Base-by-base conservation (phyloP, 2,113 vertebrate species). In the Pica pica region DNA sequence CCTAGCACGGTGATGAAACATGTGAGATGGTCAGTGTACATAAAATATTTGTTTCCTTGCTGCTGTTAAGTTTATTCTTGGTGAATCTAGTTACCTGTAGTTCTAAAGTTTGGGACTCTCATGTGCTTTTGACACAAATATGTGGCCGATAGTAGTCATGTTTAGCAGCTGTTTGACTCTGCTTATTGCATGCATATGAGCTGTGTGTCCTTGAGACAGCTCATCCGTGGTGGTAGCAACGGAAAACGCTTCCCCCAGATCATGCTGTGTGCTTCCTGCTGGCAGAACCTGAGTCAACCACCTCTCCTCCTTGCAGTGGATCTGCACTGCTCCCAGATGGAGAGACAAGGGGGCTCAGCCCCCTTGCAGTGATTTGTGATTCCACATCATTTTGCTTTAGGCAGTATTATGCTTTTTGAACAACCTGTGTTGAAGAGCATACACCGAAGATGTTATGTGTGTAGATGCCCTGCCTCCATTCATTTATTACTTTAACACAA, bases 371-470 rank as follows among this genome's bases (percentile, higher is more conserved):
- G 31, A 70, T 50, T 75, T 87, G 44, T 57, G 56, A 37, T 69
- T 70, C 67, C 31, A 16, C 44, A n/a, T 39, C 2, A 26, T 49
- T 81, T 87, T 77, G 9, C 67, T 60, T 68, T 52, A 24, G 39
- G 31, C 47, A 83, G 56, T 44, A 12, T 46, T 33, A n/a, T 46
- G 13, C 23, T 63, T 86, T 75, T 53, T 59, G 47, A 83, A 56
- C 15, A 37, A 11, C 1, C 8, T 18, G 16, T 8, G 16, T 9
- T 18, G 30, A 82, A 68, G 59, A 77, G 8, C 18, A 39, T 50
- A 16, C 10, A 21, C 11, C 1, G 1, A 77, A n/a, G 35, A 81
- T 82, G 8, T 50, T 21, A 42, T 0, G 1, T 2, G 9, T 70
- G 22, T 5, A 55, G 41, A 42, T 5, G 1, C 60, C 56, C 22